Base-by-base conservation (phyloP, 2,113 vertebrate species). In the Melierax canorus region DNA sequence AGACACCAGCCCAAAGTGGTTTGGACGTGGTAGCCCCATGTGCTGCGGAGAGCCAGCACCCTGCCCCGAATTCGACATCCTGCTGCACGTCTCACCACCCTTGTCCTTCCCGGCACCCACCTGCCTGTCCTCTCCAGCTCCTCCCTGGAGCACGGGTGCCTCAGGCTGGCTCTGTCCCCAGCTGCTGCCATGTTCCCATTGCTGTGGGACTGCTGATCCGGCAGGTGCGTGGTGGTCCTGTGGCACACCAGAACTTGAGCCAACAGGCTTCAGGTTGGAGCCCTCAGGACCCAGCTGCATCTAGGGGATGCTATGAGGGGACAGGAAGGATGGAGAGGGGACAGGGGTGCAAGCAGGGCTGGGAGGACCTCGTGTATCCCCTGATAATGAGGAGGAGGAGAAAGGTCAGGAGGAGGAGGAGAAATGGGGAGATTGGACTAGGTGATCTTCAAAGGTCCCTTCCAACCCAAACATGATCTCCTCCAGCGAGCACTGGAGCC, bases 101-200 rank as follows among this genome's bases (percentile, higher is more conserved):
- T 43, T 5, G 1, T 63, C 76, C 43, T 41, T 53, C 67, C 45
- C 76, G 13, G 11, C 41, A 95, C 98, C 95, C 88, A 98, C 98
- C 98, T 98, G 90, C 98, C 98, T 0, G 98, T 98, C 84, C 97
- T 97, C 89, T 97, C 94, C 83, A 98, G 69, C 93, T 99, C 98
- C 9, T 96, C 95, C 18, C 88, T 83, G 18, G 75, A 55, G 15
- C 3, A 1, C 0, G 36, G 71, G 10, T 75, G 80, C 19, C 68
- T 77, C 15, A 39, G 60, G 20, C 26, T 15, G 6, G 66, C 80
- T 72, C 86, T 95, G 83, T 97, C 77, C 20, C 82, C 94, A 51
- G 87, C 66, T 50, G 45, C 51, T 45, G 76, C 23, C 13, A 6
- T 20, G 24, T 71, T 63, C 38, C 17, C 59, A 1, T 68, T 59